phyloP scores from a whole-genome alignment of 2,888 invertebrate genomes.

The Blastobasis adustella region DNA sequence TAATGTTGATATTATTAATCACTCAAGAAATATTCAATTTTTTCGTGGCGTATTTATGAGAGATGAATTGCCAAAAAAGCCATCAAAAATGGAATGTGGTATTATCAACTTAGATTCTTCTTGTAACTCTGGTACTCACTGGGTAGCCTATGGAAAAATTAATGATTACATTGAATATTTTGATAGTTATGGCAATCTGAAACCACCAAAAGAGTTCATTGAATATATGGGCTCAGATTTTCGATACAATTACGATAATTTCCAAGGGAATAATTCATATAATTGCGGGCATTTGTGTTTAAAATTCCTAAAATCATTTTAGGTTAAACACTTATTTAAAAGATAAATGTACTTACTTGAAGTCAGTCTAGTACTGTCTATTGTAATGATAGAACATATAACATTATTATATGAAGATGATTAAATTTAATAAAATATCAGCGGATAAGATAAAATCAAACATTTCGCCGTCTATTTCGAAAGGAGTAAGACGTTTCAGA shows the following conservation, averaged over 20 bases:
- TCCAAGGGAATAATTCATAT: too few species aligned
- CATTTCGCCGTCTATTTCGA: too few species aligned
- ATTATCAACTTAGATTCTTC: conserved; percentile 14
- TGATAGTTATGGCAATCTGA: conserved; percentile 35
- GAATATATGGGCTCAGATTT: conserved; percentile 2
- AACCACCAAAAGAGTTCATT: conserved; percentile 24
- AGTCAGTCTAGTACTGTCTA: too few species aligned
- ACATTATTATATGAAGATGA: too few species aligned
- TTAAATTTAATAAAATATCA: too few species aligned
- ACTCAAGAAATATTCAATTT: conserved; percentile 10
- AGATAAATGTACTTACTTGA: too few species aligned
- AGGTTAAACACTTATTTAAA: too few species aligned
- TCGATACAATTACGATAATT: conserved; percentile 5
- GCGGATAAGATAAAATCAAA: too few species aligned
- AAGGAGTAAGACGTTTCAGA: too few species aligned
- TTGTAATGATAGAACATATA: too few species aligned
- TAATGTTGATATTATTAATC: conserved; percentile 3
- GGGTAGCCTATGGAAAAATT: conserved; percentile 33
- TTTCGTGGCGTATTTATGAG: conserved; percentile 17
- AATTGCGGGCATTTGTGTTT: too few species aligned
- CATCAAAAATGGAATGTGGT: conserved; percentile 5
- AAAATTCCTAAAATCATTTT: too few species aligned
- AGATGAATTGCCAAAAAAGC: conserved; percentile 18
- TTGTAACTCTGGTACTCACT: conserved; percentile 29
- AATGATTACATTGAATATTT: conserved; percentile 27